These are phyloP conservation scores for Promerops cafer DNA, from an alignment of 2,113 vertebrate species.

Conservation along the genomic window DNA sequence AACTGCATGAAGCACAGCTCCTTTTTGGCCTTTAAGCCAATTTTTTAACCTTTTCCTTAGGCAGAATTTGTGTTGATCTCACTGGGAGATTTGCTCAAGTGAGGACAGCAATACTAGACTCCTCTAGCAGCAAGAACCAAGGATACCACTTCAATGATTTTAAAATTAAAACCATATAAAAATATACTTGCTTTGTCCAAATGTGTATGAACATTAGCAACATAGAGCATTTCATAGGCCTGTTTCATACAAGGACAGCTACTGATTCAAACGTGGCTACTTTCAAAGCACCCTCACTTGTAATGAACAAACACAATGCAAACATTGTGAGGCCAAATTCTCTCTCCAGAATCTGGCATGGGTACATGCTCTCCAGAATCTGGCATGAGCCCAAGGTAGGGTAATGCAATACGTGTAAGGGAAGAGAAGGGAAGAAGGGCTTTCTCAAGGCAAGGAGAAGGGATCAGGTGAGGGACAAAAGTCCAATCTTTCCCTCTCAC, in stretches of 20 bases:
- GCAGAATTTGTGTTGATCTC: constrained; percentile 18
- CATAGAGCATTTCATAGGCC: not conserved
- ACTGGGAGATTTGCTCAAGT: not conserved
- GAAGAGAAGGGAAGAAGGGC: not conserved
- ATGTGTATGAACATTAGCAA: not conserved
- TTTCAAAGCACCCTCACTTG: not conserved
- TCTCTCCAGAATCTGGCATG: not conserved
- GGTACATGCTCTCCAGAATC: not conserved
- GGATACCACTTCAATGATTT: not conserved
- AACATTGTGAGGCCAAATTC: constrained; percentile 5
- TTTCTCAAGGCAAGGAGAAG: not conserved
- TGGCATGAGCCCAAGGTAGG: not conserved
- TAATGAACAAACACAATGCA: not conserved
- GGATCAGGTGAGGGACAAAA: not conserved
- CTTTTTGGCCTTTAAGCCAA: not conserved
- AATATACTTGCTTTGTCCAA: not conserved
- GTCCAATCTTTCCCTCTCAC: not conserved
- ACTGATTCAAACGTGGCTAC: not conserved
- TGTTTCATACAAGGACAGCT: not conserved
- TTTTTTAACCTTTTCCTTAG: constrained; percentile 1
- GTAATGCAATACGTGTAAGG: not conserved
- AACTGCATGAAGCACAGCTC: not conserved
- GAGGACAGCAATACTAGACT: not conserved
- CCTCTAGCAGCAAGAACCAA: not conserved
- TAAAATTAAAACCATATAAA: constrained; percentile 25